A percentile compares a stretch with the other conserved stretches of the same genome.
Conservation (phyloP, 2,888 invertebrate genomes). For the Hypercompe scribonia region DNA sequence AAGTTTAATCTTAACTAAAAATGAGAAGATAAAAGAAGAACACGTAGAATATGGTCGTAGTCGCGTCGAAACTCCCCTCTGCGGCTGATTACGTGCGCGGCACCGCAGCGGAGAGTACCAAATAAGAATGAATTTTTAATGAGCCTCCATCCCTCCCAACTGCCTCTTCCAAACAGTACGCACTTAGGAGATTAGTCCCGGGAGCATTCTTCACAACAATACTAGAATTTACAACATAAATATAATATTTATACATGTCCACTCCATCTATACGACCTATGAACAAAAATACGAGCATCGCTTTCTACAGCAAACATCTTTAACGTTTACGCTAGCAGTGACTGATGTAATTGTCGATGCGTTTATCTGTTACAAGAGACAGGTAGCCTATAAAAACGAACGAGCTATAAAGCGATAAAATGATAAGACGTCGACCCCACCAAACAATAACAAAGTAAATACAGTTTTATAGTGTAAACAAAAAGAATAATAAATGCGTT, state of each 20-base stretch:
- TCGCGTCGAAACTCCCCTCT: conserved; percentile 58
- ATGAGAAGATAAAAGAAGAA: conserved; percentile 72
- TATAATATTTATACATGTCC: conserved; percentile 15
- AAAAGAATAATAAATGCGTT: conserved; percentile 77
- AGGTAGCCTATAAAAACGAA: conserved; percentile 65
- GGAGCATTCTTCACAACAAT: conserved; percentile 75
- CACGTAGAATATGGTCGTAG: conserved; percentile 61
- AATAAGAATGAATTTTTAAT: conserved; percentile 87
- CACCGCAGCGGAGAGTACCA: conserved; percentile 63
- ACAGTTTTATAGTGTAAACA: conserved; percentile 84
- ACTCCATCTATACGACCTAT: conserved; percentile 2
- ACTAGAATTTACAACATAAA: conserved; percentile 50
- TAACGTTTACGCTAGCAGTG: conserved; percentile 2
- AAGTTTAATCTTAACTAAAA: conserved; percentile 55
- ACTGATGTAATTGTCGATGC: conserved; percentile 36
- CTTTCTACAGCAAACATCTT: conserved; percentile 13
- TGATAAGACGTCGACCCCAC: conserved; percentile 82
- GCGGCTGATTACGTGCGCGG: conserved; percentile 76
- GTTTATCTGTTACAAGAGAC: conserved; percentile 44
- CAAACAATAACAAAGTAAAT: conserved; percentile 82
- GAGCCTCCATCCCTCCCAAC: conserved; percentile 64
- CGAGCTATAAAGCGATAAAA: conserved; percentile 76
- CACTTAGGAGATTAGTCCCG: conserved; percentile 86
- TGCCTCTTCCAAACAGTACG: conserved; percentile 71
- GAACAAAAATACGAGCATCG: conserved; percentile 9